Conservation (phyloP, 2,797 vertebrate genomes). For the Chaunax sp. region DNA sequence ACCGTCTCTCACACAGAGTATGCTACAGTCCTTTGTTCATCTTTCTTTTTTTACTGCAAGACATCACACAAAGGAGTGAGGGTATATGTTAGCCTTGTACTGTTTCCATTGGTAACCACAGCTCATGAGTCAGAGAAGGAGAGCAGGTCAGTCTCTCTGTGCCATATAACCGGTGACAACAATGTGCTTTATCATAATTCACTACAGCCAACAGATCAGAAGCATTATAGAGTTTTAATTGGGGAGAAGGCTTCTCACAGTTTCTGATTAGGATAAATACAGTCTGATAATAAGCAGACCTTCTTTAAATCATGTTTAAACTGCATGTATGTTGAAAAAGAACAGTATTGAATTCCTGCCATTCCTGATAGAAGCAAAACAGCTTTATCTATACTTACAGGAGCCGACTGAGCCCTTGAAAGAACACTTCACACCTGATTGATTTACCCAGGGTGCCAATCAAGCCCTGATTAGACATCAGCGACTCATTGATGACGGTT, state of each 20-base stretch:
- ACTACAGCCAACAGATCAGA: constrained; percentile 46
- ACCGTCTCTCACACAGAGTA: constrained; percentile 46
- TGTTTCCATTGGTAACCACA: constrained; percentile 82
- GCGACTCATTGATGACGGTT: constrained; percentile 66
- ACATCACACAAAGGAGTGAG: constrained; percentile 79
- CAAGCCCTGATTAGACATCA: constrained; percentile 77
- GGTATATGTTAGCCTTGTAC: constrained; percentile 80
- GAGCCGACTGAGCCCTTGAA: constrained; percentile 63
- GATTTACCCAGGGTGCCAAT: constrained; percentile 80
- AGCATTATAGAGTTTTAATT: constrained; percentile 46
- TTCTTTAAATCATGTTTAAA: constrained; percentile 24
- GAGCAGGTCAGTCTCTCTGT: constrained; percentile 68
- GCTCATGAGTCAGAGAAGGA: constrained; percentile 70
- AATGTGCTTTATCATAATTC: constrained; percentile 71
- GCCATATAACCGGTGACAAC: constrained; percentile 68
- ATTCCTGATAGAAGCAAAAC: constrained; percentile 25
- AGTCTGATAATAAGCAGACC: constrained; percentile 19
- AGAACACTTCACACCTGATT: constrained; percentile 72
- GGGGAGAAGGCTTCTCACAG: constrained; percentile 32
- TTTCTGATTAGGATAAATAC: constrained; percentile 38
- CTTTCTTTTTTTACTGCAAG: constrained; percentile 67
- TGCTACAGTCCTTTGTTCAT: constrained; percentile 71
- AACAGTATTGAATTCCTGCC: constrained; percentile 11
- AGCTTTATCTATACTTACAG: constrained; percentile 35
- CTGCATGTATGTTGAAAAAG: constrained; percentile 11